These are phyloP conservation scores for Mobula hypostoma DNA, from an alignment of 2,113 vertebrate genomes.

Conservation along the genomic window DNA sequence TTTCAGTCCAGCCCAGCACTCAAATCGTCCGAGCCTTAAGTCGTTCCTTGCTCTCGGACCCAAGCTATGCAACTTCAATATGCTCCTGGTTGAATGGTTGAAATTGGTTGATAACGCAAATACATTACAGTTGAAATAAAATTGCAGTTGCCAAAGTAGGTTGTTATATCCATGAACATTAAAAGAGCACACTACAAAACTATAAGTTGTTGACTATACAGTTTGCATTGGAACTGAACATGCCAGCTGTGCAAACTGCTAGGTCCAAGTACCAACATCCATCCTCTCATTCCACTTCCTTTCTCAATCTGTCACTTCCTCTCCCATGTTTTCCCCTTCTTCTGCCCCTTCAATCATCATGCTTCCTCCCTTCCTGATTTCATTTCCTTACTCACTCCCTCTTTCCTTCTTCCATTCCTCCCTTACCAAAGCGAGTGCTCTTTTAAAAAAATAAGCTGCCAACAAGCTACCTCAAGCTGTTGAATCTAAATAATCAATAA, in stretches of 20 bases:
- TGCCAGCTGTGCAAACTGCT: neutral
- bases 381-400: neutral
- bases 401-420: neutral
- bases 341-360: too few relatives aligned
- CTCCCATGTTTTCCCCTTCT: neutral
- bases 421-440: neutral
- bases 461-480: neutral
- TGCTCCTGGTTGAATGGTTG: too few relatives aligned
- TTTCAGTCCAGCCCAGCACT: too few relatives aligned
- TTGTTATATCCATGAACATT: neutral
- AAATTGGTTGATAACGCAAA: neutral
- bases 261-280: neutral
- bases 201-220: neutral
- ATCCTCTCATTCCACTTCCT: neutral
- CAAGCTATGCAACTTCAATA: too few relatives aligned
- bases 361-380: neutral
- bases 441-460: neutral
- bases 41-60: too few relatives aligned
- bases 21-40: too few relatives aligned
- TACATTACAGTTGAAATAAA: neutral
- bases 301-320: neutral
- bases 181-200: neutral
- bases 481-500: neutral
- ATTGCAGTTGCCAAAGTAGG: neutral
- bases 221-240: neutral